These are phyloP conservation scores for Odontocolon sp. DNA, from an alignment of 2,888 invertebrate genomes.

Conservation along the genomic window DNA sequence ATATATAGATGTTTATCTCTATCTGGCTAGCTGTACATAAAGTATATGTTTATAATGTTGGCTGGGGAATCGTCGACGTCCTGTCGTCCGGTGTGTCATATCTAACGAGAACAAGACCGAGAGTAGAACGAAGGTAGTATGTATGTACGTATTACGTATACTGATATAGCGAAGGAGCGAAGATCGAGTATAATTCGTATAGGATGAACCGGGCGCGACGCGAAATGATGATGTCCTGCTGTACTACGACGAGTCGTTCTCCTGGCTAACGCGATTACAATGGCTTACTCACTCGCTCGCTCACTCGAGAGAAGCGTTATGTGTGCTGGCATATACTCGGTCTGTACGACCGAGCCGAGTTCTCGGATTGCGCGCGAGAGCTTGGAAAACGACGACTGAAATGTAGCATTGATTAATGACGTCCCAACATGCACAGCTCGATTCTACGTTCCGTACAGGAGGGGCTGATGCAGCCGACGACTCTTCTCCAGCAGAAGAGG, in stretches of 20 bases:
- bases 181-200: conserved; percentile 16
- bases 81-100: conserved; percentile 40
- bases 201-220: conserved; percentile 20
- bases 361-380: background rate
- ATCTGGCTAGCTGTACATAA: background rate
- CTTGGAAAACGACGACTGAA: conserved; percentile 41
- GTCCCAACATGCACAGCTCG: conserved; percentile 50
- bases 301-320: conserved; percentile 8
- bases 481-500: background rate
- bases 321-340: conserved; percentile 7
- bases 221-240: conserved; percentile 42
- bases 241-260: conserved; percentile 15
- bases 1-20: background rate
- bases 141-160: conserved; percentile 5
- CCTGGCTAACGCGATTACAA: conserved; percentile 47
- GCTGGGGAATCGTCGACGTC: background rate
- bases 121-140: conserved; percentile 1
- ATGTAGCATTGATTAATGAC: conserved; percentile 59
- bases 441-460: conserved; percentile 8
- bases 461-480: background rate
- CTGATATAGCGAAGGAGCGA: background rate
- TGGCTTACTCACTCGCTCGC: conserved; percentile 31
- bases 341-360: background rate
- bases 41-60: conserved; percentile 31
- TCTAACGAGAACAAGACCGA: conserved; percentile 37